Percentiles rank a stretch among this genome's conserved stretches.
phyloP scores from a whole-genome alignment of 1,140 invertebrate species.

The Drosophila bifasciata region DNA sequence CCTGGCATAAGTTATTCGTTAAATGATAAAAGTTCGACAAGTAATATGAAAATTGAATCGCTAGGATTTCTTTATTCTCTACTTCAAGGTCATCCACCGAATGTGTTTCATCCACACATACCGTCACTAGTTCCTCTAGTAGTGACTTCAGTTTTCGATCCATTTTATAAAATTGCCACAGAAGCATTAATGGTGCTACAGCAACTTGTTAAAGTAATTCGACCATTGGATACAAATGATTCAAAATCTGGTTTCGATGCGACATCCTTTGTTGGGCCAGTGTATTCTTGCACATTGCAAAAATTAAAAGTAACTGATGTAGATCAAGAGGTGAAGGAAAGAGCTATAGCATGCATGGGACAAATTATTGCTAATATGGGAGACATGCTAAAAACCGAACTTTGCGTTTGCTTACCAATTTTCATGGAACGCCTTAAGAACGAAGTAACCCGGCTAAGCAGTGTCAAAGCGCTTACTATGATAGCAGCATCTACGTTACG shows the following conservation, averaged over 20 bases:
- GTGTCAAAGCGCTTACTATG: constrained; percentile 97
- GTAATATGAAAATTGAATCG: constrained; percentile 99
- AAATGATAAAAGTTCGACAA: constrained; percentile 96
- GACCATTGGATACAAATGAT: constrained; percentile 89
- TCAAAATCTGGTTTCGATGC: constrained; percentile 88
- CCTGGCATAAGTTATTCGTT: constrained; percentile 96
- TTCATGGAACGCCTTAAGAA: constrained; percentile 97
- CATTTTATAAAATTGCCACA: constrained; percentile 99
- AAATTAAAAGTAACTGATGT: constrained; percentile 97
- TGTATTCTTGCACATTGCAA: constrained; percentile 94
- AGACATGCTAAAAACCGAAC: constrained; percentile 90
- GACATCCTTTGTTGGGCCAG: constrained; percentile 89
- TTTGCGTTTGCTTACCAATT: constrained; percentile 94
- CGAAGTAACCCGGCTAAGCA: constrained; percentile 98
- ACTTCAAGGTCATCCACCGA: constrained; percentile 91
- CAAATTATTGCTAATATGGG: constrained; percentile 97
- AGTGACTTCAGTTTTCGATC: constrained; percentile 94
- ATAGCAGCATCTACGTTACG: constrained; percentile 95
- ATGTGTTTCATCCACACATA: constrained; percentile 91
- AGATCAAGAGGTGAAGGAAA: constrained; percentile 99
- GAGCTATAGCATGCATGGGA: constrained; percentile 98
- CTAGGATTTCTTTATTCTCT: constrained; percentile 96
- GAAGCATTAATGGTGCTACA: constrained; percentile 97
- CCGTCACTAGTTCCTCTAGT: constrained; percentile 93
- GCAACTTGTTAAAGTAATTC: constrained; percentile 96